Conservation (phyloP, 2,797 vertebrate species). For the Babyrousa celebensis region DNA sequence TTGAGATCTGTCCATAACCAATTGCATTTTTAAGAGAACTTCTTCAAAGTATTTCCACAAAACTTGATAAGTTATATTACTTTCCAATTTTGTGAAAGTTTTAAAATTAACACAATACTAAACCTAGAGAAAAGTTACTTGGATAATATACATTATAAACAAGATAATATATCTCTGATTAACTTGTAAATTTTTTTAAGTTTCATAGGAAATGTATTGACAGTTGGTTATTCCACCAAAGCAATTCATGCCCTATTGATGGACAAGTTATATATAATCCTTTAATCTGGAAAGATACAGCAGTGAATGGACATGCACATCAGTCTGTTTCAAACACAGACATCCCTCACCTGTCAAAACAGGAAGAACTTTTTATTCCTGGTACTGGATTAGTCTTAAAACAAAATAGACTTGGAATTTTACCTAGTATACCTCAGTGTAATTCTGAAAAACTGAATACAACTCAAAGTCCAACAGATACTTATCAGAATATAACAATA, state of each 20-base stretch:
- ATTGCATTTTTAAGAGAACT: conserved; percentile 14
- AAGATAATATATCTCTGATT: conserved; percentile 46
- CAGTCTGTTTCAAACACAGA: conserved; percentile 22
- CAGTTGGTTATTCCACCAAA: conserved; percentile 87
- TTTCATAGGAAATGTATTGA: conserved; percentile 92
- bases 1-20: not conserved
- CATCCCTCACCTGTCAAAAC: conserved; percentile 66
- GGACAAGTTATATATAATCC: conserved; percentile 91
- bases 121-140: not conserved
- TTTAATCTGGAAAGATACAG: conserved; percentile 83
- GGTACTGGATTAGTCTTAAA: conserved; percentile 87
- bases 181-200: conserved; percentile 84
- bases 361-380: conserved; percentile 88
- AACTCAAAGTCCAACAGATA: conserved; percentile 60
- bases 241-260: conserved; percentile 92
- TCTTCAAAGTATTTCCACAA: conserved; percentile 61
- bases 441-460: conserved; percentile 65
- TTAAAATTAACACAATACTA: not conserved
- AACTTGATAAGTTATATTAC: conserved; percentile 51
- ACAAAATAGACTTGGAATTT: conserved; percentile 62
- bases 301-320: conserved; percentile 70
- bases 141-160: not conserved
- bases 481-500: conserved; percentile 63
- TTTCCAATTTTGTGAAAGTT: conserved; percentile 40
- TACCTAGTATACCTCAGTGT: conserved; percentile 25